Evolutionary conservation across 2,113 vertebrate species (phyloP).

Genomic region (Apteryx owenii): DNA sequence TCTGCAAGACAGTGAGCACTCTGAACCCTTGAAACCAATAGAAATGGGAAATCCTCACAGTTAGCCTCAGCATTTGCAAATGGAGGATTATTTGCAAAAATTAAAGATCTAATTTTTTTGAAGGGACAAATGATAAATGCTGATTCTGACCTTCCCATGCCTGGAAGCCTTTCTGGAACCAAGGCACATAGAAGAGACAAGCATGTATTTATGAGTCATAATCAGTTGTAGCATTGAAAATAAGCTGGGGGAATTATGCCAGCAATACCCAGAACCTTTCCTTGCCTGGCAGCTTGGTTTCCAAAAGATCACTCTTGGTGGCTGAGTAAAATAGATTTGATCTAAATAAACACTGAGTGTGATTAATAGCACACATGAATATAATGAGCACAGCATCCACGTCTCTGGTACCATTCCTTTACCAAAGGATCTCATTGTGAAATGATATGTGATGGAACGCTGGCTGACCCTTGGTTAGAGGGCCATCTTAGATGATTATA

Average conservation of each 20-base stretch:
- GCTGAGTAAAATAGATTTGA: not conserved
- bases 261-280: not conserved
- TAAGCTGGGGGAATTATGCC: not conserved
- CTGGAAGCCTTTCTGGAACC: not conserved
- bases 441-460: not conserved
- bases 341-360: not conserved
- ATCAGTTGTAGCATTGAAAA: not conserved
- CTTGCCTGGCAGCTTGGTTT: not conserved
- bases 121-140: not conserved
- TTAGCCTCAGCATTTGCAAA: not conserved
- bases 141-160: not conserved
- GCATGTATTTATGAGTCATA: not conserved
- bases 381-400: not conserved
- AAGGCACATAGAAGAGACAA: not conserved
- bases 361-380: not conserved
- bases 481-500: not conserved
- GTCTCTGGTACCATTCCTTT: not conserved
- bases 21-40: not conserved
- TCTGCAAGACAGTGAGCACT: not conserved
- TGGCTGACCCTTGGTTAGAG: not conserved
- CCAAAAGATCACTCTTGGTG: not conserved
- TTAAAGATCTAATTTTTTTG: not conserved
- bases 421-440: not conserved
- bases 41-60: not conserved
- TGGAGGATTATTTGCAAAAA: not conserved